Percentiles rank a stretch among this genome's conserved stretches.
phyloP scores from a whole-genome alignment of 92 coral and sea anemone genomes.

The Pocillopora meandrina region DNA sequence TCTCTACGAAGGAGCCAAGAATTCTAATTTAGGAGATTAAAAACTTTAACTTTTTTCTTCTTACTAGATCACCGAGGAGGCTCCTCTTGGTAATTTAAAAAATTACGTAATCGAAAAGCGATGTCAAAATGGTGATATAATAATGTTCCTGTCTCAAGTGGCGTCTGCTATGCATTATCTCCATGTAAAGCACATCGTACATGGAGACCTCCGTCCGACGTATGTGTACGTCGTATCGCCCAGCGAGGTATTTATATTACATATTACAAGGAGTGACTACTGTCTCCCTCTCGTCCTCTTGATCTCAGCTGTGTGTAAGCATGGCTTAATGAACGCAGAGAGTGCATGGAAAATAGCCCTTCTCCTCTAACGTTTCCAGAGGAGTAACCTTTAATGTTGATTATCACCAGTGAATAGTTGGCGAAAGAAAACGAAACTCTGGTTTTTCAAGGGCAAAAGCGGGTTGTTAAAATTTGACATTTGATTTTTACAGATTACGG shows the following conservation, averaged over 20 bases:
- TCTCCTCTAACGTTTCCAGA: no score
- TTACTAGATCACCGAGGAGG: not conserved
- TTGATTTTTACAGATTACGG: constrained; percentile 20
- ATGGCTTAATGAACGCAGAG: no score
- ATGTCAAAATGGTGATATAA: constrained; percentile 22
- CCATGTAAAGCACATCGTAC: constrained; percentile 45
- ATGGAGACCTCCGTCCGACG: constrained; percentile 45
- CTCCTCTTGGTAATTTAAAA: constrained; percentile 17
- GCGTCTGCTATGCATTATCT: constrained; percentile 51
- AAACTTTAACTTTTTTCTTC: not conserved
- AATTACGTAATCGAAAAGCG: constrained; percentile 26
- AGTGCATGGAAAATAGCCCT: no score
- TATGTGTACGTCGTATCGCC: constrained; percentile 19
- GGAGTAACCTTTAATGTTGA: no score
- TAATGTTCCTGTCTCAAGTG: constrained; percentile 41
- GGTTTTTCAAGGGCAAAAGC: no score
- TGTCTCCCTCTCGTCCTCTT: no score
- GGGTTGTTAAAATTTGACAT: not conserved
- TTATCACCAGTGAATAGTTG: no score
- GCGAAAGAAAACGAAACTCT: no score
- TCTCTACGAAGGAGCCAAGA: no score
- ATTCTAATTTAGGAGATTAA: not conserved
- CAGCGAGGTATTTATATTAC: not conserved
- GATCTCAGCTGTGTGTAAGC: no score
- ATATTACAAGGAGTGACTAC: no score